Percentiles rank a stretch among this genome's conserved stretches.
Evolutionary conservation across 2,113 vertebrate genomes (phyloP).

Genomic region (Myiopsitta monachus): DNA sequence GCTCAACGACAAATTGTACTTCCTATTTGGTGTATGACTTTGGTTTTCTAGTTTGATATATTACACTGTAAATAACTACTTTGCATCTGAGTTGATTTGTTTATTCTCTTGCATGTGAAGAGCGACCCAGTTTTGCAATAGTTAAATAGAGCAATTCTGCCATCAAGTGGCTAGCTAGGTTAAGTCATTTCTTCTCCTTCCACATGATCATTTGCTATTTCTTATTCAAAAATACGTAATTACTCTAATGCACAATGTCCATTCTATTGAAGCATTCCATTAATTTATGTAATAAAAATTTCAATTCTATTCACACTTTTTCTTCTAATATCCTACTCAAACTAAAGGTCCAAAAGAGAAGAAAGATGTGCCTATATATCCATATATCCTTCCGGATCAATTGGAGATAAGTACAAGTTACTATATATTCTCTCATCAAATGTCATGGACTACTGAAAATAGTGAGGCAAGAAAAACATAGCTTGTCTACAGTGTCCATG

Average conservation of each 20-base stretch:
- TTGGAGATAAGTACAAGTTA: neutral
- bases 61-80: neutral
- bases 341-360: neutral
- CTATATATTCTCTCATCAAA: neutral
- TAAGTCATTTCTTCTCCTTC: neutral
- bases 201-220: neutral
- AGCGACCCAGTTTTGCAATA: neutral
- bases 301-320: neutral
- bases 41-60: neutral
- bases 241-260: neutral
- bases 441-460: neutral
- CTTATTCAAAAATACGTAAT: neutral
- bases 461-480: neutral
- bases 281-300: neutral
- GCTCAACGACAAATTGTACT: neutral
- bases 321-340: neutral
- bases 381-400: neutral
- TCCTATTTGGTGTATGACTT: neutral
- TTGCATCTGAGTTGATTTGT: neutral
- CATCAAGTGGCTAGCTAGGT: conserved; percentile 53
- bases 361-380: neutral
- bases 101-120: neutral
- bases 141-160: conserved; percentile 65
- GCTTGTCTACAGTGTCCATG: neutral
- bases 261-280: neutral